Conservation (phyloP, 2,113 vertebrate genomes). For the Oceanites oceanicus region DNA sequence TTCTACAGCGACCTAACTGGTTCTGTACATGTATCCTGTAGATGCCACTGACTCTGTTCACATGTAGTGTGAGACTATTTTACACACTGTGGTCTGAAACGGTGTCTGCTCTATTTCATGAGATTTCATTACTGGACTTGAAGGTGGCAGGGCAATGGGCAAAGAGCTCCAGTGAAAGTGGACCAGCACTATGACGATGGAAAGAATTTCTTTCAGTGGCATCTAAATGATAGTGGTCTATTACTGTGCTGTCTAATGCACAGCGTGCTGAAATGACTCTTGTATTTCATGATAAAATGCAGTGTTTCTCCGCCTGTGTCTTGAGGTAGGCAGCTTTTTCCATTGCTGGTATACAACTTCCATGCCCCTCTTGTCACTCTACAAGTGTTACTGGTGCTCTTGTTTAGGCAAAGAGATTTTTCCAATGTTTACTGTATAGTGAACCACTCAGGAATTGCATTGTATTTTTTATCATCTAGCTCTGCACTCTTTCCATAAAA, state of each 20-base stretch:
- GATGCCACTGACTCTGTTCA: neutral
- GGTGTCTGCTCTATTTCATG: neutral
- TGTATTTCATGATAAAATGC: neutral
- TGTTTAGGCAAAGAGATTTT: neutral
- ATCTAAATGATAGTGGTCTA: neutral
- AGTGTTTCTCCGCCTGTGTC: neutral
- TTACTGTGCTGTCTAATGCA: neutral
- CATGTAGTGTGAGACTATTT: neutral
- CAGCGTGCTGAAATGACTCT: neutral
- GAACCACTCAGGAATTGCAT: neutral
- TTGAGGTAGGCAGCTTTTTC: neutral
- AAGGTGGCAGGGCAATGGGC: neutral
- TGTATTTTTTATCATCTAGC: constrained; percentile 19
- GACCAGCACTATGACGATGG: neutral
- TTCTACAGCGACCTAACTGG: accelerated
- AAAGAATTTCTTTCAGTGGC: neutral
- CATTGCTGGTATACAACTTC: neutral
- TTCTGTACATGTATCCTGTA: accelerated
- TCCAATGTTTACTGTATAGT: neutral
- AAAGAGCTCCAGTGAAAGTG: neutral
- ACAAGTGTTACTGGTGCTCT: neutral
- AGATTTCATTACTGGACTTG: neutral
- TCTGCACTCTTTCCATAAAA: constrained; percentile 41
- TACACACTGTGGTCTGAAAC: neutral
- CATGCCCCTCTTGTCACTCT: neutral